Base-by-base conservation (phyloP, 2,888 invertebrate species). In the Thecophora atra region DNA sequence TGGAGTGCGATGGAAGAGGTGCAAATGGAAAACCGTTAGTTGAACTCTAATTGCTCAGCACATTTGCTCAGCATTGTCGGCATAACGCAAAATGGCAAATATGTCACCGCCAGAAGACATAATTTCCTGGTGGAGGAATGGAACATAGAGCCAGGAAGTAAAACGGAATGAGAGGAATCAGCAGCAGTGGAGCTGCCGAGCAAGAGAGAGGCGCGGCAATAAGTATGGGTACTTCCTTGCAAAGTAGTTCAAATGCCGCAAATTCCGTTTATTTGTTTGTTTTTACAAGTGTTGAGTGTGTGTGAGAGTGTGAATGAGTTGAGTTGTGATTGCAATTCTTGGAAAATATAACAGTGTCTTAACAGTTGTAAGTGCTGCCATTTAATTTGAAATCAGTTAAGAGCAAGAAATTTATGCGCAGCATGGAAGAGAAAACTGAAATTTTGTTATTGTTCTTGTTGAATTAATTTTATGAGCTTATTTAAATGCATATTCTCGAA, bases 1-100 rank as follows among this genome's bases (percentile, higher is more conserved):
- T 54, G 19, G 11, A 54, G 54, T n/a, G n/a, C 19, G 21, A 21
- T 54, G 21, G 26, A 28, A 70, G 56, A n/a, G n/a, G n/a, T 70
- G 62, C 37, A 70, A 70, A 70, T 70, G 70, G 70, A 70, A 62
- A 63, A 63, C 62, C 51, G 70, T 63, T 62, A 24, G 37, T 56
- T 63, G 70, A 70, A 62, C 62, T 52, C 70, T 70, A 70, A 70
- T 70, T 70, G 70, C 70, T 24, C 68, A 58, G 56, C 58, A 52
- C 70, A 54, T 63, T 70, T 63, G 52, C 30, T 54, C n/a, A 37
- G 70, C 51, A 24, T 70, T 63, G 70, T 63, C 62, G 70, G 70
- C 70, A 70, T 30, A 70, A 70, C 70, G 70, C 70, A 70, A 63
- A 70, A 70, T 70, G 70, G 70, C 70, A 63, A 70, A 70, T 70